Conservation (phyloP, 2,797 vertebrate species). For the Lophura swinhoii region DNA sequence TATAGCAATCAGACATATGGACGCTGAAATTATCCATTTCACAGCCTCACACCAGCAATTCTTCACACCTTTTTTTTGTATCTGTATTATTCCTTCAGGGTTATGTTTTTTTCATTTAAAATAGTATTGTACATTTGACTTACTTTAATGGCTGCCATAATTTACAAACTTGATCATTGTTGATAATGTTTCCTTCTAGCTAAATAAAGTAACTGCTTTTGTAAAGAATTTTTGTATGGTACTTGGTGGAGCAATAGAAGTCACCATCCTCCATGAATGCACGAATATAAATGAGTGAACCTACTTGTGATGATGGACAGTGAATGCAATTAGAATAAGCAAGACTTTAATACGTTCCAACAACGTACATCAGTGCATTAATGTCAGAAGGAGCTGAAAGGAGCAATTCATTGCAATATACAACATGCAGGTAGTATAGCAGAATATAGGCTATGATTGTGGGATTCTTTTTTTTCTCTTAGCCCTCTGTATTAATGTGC, state of each 20-base stretch:
- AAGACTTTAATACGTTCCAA: not conserved
- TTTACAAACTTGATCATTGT: not conserved
- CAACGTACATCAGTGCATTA: accelerated
- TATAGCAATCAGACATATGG: not conserved
- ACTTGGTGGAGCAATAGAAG: not conserved
- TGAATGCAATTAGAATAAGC: not conserved
- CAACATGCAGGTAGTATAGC: not conserved
- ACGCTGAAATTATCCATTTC: not conserved
- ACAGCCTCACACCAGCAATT: not conserved
- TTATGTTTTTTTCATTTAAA: not conserved
- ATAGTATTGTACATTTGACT: not conserved
- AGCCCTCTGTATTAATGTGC: not conserved
- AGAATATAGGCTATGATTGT: not conserved
- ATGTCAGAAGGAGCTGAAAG: not conserved
- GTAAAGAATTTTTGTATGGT: not conserved
- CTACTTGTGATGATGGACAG: accelerated
- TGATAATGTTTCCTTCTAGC: not conserved
- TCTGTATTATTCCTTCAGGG: not conserved
- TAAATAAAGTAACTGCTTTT: not conserved
- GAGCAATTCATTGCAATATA: not conserved
- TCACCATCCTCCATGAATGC: not conserved
- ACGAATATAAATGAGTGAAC: not conserved
- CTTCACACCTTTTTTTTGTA: not conserved
- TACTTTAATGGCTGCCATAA: not conserved
- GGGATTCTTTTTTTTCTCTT: not conserved